A percentile compares a stretch with the other conserved stretches of the same genome.
phyloP scores from a whole-genome alignment of 2,888 invertebrate species.

The Hyposoter didymator region DNA sequence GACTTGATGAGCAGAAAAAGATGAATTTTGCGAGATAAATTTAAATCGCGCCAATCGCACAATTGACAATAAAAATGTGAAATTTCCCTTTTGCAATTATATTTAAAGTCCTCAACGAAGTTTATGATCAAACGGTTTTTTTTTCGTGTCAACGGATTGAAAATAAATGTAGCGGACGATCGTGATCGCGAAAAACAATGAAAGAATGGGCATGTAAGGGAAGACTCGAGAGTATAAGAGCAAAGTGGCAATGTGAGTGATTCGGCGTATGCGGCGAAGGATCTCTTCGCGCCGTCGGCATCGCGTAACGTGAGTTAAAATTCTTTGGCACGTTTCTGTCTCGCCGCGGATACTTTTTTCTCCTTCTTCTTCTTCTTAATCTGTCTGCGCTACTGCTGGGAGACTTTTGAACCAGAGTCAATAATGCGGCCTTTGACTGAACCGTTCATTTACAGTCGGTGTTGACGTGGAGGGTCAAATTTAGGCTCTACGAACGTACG shows the following conservation, averaged over 20 bases:
- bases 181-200: constrained; percentile 34
- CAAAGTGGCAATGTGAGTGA: constrained; percentile 56
- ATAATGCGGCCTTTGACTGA: constrained; percentile 81
- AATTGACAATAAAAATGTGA: background rate
- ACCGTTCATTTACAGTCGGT: constrained; percentile 78
- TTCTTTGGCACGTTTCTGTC: constrained; percentile 58
- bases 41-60: no score
- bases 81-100: background rate
- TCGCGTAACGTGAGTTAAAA: constrained; percentile 52
- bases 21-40: no score
- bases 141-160: background rate
- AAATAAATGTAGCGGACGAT: constrained; percentile 18
- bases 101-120: background rate
- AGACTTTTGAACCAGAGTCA: constrained; percentile 78
- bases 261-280: constrained; percentile 57
- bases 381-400: constrained; percentile 45
- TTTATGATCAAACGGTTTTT: background rate
- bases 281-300: constrained; percentile 64
- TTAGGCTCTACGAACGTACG: constrained; percentile 72
- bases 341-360: constrained; percentile 26
- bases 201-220: constrained; percentile 25
- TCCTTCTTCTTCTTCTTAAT: constrained; percentile 17
- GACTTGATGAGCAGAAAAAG: no score
- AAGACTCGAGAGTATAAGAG: constrained; percentile 28
- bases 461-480: constrained; percentile 80